Base-by-base conservation (phyloP, 1,140 invertebrate species). In the Psilanteris sp. region DNA sequence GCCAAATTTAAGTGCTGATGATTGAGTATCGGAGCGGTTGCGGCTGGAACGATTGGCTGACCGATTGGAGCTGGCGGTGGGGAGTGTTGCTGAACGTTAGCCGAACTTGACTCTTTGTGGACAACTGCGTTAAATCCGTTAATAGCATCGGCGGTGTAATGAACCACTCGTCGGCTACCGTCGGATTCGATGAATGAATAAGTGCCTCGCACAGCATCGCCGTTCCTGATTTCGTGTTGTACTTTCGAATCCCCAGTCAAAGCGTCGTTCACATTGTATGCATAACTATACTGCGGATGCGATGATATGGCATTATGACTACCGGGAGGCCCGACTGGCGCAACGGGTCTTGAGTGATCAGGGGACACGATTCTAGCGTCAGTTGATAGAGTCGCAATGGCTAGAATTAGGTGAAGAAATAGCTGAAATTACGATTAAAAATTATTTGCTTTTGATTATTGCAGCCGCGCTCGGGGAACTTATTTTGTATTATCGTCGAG, bases 71-170 rank as follows among this genome's bases (percentile, higher is more conserved):
- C 8, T 6, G 5, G 8, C 2, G 26, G 7, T 11, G 32, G 8
- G 9, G 18, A 0, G 9, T 26, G 6, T 6, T 24, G 1, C 9
- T 34, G 46, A 1, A 22, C 26, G 10, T 22, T 8, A 8, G 10
- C 10, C 0, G 39, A 22, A 18, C 13, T 11, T 5, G 15, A 5
- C 10, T 48, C 11, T 26, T 50, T 48, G 4, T 41, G 43, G 10
- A 46, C 31, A 11, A 36, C 4, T 5, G 92, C 92, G 80, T 92
- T 91, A 83, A 92, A 93, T 32, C 92, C 92, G 64, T 90, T 90
- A 37, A 91, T 88, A 9, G 86, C 59, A 70, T 92, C 91, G 2
- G 91, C 91, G 5, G 90, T 90, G 67, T 92, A 92, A 44, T 92
- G 89, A 14, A 92, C 91, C 18, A 82, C 85, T 24, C 89, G 79